phyloP scores from a whole-genome alignment of 2,888 invertebrate species.

The Meliscaeva auricollis region DNA sequence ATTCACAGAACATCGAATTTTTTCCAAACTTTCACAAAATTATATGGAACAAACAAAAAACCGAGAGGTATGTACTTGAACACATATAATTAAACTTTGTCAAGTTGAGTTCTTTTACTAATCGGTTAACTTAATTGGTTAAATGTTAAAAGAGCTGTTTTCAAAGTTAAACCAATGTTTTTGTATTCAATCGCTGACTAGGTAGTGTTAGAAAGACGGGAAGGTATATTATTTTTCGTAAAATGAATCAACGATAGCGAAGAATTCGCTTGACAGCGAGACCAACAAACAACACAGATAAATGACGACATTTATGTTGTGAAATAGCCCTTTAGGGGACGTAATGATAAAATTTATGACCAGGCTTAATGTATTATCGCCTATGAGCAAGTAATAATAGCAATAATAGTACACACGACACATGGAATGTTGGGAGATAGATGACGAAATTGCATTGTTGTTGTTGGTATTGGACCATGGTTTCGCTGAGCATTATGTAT shows the following conservation, averaged over 20 bases:
- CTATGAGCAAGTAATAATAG: constrained; percentile 74
- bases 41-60: no score
- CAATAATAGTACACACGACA: constrained; percentile 67
- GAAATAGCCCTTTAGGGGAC: constrained; percentile 73
- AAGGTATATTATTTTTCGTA: constrained; percentile 37
- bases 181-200: neutral
- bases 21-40: no score
- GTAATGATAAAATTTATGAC: constrained; percentile 70
- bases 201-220: neutral
- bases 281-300: constrained; percentile 54
- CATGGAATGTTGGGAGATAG: constrained; percentile 67
- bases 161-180: no score
- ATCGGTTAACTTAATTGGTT: no score
- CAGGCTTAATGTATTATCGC: constrained; percentile 73
- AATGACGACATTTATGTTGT: constrained; percentile 70
- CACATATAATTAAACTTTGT: no score
- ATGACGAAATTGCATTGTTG: constrained; percentile 36
- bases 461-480: neutral
- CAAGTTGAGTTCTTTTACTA: no score
- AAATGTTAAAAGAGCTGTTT: no score
- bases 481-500: constrained; percentile 5
- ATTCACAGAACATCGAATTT: no score
- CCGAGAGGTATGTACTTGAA: no score
- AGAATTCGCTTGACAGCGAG: constrained; percentile 26
- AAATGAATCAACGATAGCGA: constrained; percentile 35